Evolutionary conservation across 2,888 invertebrate genomes (phyloP).

Genomic region (Catocala nupta): DNA sequence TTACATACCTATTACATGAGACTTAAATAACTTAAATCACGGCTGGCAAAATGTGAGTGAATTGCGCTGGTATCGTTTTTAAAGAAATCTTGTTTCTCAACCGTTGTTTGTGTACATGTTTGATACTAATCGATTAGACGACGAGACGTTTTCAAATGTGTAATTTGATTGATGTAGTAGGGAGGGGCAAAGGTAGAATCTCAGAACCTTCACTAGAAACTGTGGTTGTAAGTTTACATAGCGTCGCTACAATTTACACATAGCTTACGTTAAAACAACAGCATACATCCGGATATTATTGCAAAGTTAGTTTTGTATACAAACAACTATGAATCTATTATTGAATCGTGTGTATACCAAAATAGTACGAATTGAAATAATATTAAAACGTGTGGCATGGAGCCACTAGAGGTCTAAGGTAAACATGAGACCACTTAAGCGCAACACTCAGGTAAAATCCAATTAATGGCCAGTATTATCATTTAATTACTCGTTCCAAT

Average conservation of each 20-base stretch:
- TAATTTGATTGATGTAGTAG: too few relatives aligned
- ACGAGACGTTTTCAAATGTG: too few relatives aligned
- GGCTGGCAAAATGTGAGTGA: too few relatives aligned
- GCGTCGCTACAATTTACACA: background rate
- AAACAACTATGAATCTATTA: conserved; percentile 12
- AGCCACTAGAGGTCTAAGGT: conserved; percentile 43
- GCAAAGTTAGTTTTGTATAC: conserved; percentile 5
- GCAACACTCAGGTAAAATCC: conserved; percentile 81
- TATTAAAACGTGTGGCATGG: conserved; percentile 36
- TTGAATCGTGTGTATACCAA: conserved; percentile 17
- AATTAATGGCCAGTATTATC: conserved; percentile 86
- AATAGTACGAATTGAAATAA: conserved; percentile 21
- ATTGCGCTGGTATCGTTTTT: too few relatives aligned
- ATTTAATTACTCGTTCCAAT: conserved; percentile 86
- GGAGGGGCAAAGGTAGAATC: too few relatives aligned
- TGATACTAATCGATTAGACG: too few relatives aligned
- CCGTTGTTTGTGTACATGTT: too few relatives aligned
- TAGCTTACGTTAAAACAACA: background rate
- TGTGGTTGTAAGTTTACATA: too few relatives aligned
- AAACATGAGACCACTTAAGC: conserved; percentile 57
- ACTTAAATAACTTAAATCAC: too few relatives aligned
- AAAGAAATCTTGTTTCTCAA: too few relatives aligned
- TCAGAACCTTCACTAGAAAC: too few relatives aligned
- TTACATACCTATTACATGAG: too few relatives aligned
- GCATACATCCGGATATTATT: background rate